Evolutionary conservation across 2,113 vertebrate species (phyloP).

Genomic region (Furnarius figulus): DNA sequence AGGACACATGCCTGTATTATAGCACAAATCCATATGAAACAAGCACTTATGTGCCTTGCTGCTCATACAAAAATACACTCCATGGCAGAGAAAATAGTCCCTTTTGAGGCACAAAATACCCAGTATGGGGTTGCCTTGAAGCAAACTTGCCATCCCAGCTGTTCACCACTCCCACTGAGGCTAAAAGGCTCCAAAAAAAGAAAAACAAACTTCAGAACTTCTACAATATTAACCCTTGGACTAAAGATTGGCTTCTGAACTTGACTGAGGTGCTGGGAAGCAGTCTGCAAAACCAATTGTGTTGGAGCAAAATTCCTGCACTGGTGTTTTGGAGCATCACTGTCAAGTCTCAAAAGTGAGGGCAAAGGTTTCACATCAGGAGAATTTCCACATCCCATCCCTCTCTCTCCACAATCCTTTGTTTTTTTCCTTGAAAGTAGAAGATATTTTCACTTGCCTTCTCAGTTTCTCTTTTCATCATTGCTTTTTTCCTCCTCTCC

Average conservation of each 20-base stretch:
- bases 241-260: not conserved
- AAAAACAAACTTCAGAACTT: not conserved
- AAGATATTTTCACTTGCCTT: not conserved
- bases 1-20: not conserved
- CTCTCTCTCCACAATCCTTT: not conserved
- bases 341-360: not conserved
- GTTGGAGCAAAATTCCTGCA: not conserved
- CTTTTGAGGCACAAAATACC: not conserved
- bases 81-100: not conserved
- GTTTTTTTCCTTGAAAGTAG: not conserved
- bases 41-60: not conserved
- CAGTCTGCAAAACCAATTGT: not conserved
- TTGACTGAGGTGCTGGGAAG: not conserved
- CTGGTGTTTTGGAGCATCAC: not conserved
- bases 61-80: not conserved
- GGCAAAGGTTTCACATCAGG: not conserved
- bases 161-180: not conserved
- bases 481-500: not conserved
- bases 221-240: not conserved
- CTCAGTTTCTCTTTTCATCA: not conserved
- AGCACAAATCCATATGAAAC: slow-evolving; percentile 1
- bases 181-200: not conserved
- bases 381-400: not conserved
- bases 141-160: not conserved
- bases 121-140: not conserved